These are phyloP conservation scores for Drosophila robusta DNA, from an alignment of 2,888 invertebrate species.

Conservation along the genomic window DNA sequence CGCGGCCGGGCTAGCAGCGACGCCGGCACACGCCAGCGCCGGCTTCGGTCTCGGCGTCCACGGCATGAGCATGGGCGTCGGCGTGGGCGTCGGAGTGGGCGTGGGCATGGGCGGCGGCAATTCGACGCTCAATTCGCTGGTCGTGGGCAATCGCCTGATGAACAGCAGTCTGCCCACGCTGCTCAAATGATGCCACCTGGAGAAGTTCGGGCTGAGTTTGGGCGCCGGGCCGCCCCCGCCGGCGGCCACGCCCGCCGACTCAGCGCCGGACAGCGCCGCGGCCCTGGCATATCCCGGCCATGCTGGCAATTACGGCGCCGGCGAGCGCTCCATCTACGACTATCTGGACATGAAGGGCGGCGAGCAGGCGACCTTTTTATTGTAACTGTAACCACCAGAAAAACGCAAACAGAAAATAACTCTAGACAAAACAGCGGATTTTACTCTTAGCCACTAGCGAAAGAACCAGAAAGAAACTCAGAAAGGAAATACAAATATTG, in stretches of 20 bases:
- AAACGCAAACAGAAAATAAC: slow-evolving; percentile 44
- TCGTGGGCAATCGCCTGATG: slow-evolving; percentile 83
- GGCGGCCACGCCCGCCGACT: slow-evolving; percentile 58
- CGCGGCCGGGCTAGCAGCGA: slow-evolving; percentile 67
- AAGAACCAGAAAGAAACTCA: slow-evolving; percentile 28
- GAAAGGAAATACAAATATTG: slow-evolving; percentile 26
- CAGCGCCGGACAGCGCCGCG: slow-evolving; percentile 41
- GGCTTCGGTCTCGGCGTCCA: slow-evolving; percentile 74
- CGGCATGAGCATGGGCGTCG: slow-evolving; percentile 74
- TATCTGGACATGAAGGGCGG: slow-evolving; percentile 71
- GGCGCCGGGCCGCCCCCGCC: slow-evolving; percentile 70
- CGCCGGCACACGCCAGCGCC: slow-evolving; percentile 72
- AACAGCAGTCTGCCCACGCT: slow-evolving; percentile 81
- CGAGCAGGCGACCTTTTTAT: slow-evolving; percentile 72
- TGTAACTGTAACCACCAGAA: slow-evolving; percentile 73
- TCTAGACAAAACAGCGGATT: slow-evolving; percentile 54
- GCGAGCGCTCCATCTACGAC: slow-evolving; percentile 67
- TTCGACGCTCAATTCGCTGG: slow-evolving; percentile 78
- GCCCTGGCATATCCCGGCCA: slow-evolving; percentile 42
- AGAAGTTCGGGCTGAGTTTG: slow-evolving; percentile 76
- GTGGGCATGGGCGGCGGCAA: slow-evolving; percentile 79
- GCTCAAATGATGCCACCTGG: slow-evolving; percentile 83
- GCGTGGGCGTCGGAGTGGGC: slow-evolving; percentile 73
- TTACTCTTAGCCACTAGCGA: slow-evolving; percentile 60
- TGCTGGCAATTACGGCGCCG: slow-evolving; percentile 17